These are phyloP conservation scores for Bucco capensis DNA, from an alignment of 2,113 vertebrate species.

Conservation along the genomic window DNA sequence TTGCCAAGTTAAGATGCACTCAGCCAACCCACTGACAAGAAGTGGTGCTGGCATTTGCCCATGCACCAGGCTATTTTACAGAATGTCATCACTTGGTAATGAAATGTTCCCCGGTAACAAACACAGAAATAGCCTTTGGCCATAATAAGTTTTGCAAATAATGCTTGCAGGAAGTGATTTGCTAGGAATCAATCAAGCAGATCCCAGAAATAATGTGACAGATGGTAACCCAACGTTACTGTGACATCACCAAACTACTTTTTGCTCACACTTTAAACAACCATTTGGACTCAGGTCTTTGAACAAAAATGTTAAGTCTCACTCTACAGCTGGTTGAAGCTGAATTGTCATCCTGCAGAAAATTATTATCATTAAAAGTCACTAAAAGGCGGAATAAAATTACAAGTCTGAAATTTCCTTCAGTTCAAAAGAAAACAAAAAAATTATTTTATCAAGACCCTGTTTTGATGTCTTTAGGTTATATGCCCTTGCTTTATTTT, in stretches of 20 bases:
- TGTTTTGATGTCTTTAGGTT: neutral
- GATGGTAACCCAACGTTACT: constrained; percentile 10
- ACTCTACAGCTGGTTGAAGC: constrained; percentile 24
- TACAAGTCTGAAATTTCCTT: neutral
- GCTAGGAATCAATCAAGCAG: constrained; percentile 30
- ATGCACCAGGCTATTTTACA: constrained; percentile 29
- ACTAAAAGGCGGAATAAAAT: neutral
- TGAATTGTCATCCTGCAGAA: neutral
- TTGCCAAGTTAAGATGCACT: neutral
- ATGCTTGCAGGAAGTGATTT: constrained; percentile 52
- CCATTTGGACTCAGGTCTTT: constrained; percentile 19
- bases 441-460: neutral
- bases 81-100: constrained; percentile 46
- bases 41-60: constrained; percentile 39
- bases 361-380: neutral
- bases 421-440: neutral
- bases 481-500: neutral
- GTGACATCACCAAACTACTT: constrained; percentile 12
- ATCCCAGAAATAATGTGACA: constrained; percentile 38
- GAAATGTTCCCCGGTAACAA: neutral
- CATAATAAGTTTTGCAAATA: constrained; percentile 43
- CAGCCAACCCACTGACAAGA: neutral
- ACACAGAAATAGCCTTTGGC: constrained; percentile 57
- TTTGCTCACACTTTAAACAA: constrained; percentile 5
- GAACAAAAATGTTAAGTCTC: constrained; percentile 8